These are phyloP conservation scores for Deroplatys truncata DNA, from an alignment of 2,888 invertebrate genomes.

Conservation along the genomic window DNA sequence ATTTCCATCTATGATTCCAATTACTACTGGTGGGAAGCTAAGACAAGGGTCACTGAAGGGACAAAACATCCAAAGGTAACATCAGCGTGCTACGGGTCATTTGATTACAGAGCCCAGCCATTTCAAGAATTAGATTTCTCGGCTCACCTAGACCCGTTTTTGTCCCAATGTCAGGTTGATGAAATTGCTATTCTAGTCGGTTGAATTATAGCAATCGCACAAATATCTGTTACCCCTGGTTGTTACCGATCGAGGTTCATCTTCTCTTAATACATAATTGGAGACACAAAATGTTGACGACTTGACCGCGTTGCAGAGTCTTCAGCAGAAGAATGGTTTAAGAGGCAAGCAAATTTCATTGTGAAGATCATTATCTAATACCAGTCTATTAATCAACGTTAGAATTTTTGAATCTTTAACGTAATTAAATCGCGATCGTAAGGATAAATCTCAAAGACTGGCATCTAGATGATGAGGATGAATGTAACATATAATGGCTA, in stretches of 20 bases:
- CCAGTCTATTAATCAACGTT: background rate
- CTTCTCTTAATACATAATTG: background rate
- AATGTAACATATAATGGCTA: background rate
- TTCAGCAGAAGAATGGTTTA: background rate
- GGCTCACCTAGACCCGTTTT: background rate
- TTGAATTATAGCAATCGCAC: background rate
- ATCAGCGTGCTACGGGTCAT: background rate
- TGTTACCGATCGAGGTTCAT: background rate
- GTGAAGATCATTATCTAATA: background rate
- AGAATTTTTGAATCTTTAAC: background rate
- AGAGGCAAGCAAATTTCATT: background rate
- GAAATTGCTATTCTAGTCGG: background rate
- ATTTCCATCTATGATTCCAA: background rate
- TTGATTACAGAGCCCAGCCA: background rate
- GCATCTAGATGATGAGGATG: background rate
- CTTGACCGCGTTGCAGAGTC: background rate
- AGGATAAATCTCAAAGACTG: background rate
- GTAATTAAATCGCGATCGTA: background rate
- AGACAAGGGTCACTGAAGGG: background rate
- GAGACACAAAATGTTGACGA: background rate
- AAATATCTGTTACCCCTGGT: conserved; percentile 11
- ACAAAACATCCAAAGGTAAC: background rate
- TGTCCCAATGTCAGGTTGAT: background rate
- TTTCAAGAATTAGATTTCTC: background rate
- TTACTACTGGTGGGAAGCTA: conserved; percentile 8